Conservation (phyloP, 2,888 invertebrate species). For the Plagodis pulveraria region DNA sequence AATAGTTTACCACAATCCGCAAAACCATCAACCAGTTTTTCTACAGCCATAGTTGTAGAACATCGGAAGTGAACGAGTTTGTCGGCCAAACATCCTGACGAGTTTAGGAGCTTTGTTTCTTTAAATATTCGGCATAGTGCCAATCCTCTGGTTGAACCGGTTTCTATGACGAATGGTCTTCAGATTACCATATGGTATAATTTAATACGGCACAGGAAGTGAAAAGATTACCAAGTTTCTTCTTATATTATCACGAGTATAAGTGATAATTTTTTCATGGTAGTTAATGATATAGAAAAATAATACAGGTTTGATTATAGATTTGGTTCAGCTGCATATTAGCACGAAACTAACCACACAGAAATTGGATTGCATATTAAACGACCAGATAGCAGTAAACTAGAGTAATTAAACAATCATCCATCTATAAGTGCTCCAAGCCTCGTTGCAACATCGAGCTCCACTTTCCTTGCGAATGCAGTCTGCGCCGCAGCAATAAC, state of each 20-base stretch:
- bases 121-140: constrained; percentile 15
- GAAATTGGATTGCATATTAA: constrained; percentile 27
- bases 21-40: constrained; percentile 55
- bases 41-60: constrained; percentile 47
- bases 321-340: too few species aligned
- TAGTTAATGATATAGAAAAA: too few species aligned
- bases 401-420: constrained; percentile 40
- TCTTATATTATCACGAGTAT: background rate
- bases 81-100: constrained; percentile 55
- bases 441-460: constrained; percentile 28
- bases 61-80: constrained; percentile 58
- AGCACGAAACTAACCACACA: background rate
- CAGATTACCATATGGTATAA: constrained; percentile 9
- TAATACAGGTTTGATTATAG: too few species aligned
- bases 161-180: constrained; percentile 17
- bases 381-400: constrained; percentile 22
- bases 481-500: constrained; percentile 19
- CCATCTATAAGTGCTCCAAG: constrained; percentile 31
- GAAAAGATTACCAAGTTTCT: constrained; percentile 7
- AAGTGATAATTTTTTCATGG: too few species aligned
- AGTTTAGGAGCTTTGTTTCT: constrained; percentile 22
- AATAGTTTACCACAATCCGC: constrained; percentile 64
- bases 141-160: constrained; percentile 19
- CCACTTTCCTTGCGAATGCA: constrained; percentile 10
- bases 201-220: constrained; percentile 32